Conservation (phyloP, 2,113 vertebrate genomes). For the Choloepus hoffmanni region DNA sequence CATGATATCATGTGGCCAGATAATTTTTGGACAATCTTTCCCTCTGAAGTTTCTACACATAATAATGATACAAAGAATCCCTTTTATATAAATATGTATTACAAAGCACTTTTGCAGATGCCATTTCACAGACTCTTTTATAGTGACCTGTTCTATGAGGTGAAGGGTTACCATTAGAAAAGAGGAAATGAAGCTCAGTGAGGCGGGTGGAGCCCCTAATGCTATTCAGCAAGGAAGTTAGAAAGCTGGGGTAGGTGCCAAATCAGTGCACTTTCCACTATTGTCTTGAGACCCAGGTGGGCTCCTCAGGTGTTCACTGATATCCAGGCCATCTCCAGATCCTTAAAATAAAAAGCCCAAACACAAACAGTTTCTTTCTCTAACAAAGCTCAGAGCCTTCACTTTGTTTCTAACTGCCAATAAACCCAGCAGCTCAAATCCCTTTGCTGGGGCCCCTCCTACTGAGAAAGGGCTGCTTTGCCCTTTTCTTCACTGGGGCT, state of each 20-base stretch:
- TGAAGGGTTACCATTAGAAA: background rate
- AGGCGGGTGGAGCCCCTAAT: background rate
- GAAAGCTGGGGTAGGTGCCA: background rate
- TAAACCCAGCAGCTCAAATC: conserved; percentile 34
- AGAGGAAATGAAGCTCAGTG: background rate
- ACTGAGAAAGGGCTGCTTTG: conserved; percentile 31
- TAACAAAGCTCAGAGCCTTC: background rate
- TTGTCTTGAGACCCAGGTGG: conserved; percentile 20
- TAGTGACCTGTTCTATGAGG: background rate
- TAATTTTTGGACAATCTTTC: background rate
- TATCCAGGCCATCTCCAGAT: background rate
- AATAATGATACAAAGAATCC: background rate
- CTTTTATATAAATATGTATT: background rate
- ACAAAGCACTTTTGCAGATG: background rate
- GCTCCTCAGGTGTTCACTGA: background rate
- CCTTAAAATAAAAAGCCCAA: conserved; percentile 16
- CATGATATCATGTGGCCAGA: background rate
- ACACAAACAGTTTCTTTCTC: conserved; percentile 28
- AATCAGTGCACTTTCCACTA: background rate
- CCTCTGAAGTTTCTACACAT: conserved; percentile 18
- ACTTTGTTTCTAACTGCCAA: conserved; percentile 60
- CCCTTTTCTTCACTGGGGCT: conserved; percentile 40
- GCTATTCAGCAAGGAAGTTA: background rate
- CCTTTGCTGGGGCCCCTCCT: conserved; percentile 17
- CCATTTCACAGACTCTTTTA: background rate